phyloP scores from a whole-genome alignment of 1,140 invertebrate species.

The Trichomalopsis sarcophagae region DNA sequence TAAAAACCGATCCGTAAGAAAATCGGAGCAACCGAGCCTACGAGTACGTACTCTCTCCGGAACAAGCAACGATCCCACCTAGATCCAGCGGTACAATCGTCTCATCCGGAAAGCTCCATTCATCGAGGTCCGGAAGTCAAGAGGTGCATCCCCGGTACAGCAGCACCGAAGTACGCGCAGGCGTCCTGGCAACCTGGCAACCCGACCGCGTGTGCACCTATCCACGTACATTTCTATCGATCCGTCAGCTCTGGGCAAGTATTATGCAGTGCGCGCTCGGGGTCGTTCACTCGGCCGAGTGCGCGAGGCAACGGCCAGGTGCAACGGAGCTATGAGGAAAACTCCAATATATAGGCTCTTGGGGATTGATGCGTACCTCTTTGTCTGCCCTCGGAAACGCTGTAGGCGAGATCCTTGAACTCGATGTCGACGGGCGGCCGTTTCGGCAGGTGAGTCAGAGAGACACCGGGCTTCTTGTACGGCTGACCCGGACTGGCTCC shows the following conservation, averaged over 20 bases:
- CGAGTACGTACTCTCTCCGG: no score
- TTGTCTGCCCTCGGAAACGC: conserved; percentile 87
- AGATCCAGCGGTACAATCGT: background rate
- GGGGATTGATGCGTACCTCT: conserved; percentile 74
- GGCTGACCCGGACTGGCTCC: conserved; percentile 66
- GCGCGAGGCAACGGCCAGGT: background rate
- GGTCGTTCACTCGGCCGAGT: background rate
- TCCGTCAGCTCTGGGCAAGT: background rate
- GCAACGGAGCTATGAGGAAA: background rate
- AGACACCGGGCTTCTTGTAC: conserved; percentile 72
- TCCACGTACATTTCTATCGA: background rate
- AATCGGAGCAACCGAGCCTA: no score
- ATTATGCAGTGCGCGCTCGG: background rate
- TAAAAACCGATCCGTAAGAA: no score
- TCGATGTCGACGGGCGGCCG: conserved; percentile 91
- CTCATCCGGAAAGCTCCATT: background rate
- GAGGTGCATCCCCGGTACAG: background rate
- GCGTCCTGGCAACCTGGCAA: background rate
- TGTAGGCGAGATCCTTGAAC: conserved; percentile 89
- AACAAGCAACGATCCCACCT: no score
- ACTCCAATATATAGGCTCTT: no score
- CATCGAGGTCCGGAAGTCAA: background rate
- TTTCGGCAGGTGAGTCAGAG: conserved; percentile 86
- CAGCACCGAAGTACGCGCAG: background rate
- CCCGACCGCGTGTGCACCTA: background rate